phyloP scores from a whole-genome alignment of 2,888 invertebrate species.

The Anoncus sp. region DNA sequence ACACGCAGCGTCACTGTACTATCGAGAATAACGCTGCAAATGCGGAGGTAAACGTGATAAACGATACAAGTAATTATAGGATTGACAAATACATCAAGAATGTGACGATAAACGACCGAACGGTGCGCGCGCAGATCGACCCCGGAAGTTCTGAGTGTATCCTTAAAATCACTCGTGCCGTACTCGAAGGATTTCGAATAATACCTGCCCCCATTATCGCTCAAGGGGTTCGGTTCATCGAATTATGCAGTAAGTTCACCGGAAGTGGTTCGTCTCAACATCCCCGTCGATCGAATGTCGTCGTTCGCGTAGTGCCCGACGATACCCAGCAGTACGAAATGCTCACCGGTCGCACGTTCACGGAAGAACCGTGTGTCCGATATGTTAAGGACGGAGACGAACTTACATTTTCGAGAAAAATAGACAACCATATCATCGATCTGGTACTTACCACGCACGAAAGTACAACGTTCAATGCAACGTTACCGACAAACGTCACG shows the following conservation, averaged over 20 bases:
- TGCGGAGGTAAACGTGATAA: neutral
- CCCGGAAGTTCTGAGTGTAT: conserved; percentile 21
- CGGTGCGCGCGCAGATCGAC: conserved; percentile 13
- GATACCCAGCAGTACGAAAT: conserved; percentile 13
- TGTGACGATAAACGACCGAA: conserved; percentile 2
- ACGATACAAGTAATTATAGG: neutral
- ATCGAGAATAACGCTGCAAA: neutral
- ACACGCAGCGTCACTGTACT: conserved; percentile 26
- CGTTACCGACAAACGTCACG: neutral
- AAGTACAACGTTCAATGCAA: neutral
- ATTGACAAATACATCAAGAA: conserved; percentile 5
- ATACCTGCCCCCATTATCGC: neutral
- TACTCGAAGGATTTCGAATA: neutral
- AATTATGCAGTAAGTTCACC: neutral
- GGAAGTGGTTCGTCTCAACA: neutral
- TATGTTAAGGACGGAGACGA: conserved; percentile 12
- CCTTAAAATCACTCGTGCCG: conserved; percentile 13
- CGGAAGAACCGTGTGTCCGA: conserved; percentile 1
- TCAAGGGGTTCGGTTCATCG: conserved; percentile 14
- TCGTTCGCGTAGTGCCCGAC: conserved; percentile 15
- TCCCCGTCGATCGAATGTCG: conserved; percentile 8
- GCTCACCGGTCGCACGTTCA: conserved; percentile 19
- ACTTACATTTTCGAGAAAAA: neutral
- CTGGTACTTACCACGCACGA: neutral
- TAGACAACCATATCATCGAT: neutral